Evolutionary conservation across 2,113 vertebrate species (phyloP).

Genomic region (Siniperca knerii): DNA sequence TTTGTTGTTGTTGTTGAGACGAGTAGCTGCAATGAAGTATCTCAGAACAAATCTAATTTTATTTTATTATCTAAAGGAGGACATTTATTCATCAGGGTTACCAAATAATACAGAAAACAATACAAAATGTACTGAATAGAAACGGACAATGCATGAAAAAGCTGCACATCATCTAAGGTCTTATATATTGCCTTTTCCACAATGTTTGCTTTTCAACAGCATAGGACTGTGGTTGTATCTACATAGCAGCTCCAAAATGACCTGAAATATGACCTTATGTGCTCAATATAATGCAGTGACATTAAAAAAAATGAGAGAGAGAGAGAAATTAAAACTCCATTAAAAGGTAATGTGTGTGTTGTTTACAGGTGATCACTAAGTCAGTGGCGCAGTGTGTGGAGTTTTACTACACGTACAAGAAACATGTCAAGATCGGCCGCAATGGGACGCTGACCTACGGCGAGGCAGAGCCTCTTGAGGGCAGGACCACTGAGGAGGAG

Average conservation of each 20-base stretch:
- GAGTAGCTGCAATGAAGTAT: neutral
- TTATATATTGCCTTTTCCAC: no score
- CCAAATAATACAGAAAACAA: neutral
- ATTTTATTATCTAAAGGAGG: neutral
- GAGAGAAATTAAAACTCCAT: neutral
- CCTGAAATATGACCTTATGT: neutral
- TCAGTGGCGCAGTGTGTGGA: conserved; percentile 97
- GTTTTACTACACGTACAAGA: conserved; percentile 98
- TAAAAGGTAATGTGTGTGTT: neutral
- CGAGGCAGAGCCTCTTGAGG: conserved; percentile 85
- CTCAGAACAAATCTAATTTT: neutral
- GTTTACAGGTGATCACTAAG: conserved; percentile 93
- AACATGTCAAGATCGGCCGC: conserved; percentile 95
- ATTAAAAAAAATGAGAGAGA: neutral
- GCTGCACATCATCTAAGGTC: neutral
- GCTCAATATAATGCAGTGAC: neutral
- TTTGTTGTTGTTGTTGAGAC: neutral
- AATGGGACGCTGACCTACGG: conserved; percentile 93
- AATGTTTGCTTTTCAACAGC: neutral
- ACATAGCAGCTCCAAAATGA: neutral
- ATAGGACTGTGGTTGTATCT: neutral
- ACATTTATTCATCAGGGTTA: neutral
- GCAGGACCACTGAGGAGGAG: conserved; percentile 88
- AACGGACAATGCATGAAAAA: neutral
- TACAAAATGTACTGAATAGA: neutral